These are phyloP conservation scores for Ctenicera cuprea DNA, from an alignment of 2,888 invertebrate species.

Conservation along the genomic window DNA sequence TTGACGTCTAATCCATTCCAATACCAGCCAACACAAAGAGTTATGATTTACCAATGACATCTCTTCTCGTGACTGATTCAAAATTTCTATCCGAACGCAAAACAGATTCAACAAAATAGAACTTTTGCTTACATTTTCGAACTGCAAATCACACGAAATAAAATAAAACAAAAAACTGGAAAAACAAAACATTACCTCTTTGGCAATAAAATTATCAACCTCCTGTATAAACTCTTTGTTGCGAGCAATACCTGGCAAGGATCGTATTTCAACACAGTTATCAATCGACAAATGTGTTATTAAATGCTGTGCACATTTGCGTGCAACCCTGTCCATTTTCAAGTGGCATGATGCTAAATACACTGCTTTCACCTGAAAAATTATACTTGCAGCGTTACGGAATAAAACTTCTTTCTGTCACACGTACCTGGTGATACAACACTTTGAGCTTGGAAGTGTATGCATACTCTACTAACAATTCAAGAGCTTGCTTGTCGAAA, in stretches of 20 bases:
- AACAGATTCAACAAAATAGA: constrained; percentile 80
- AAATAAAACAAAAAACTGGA: constrained; percentile 2
- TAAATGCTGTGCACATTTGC: constrained; percentile 82
- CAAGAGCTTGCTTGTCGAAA: constrained; percentile 81
- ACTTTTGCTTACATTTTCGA: constrained; percentile 79
- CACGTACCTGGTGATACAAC: constrained; percentile 71
- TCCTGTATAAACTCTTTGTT: constrained; percentile 77
- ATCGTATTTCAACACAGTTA: constrained; percentile 77
- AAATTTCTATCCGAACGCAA: constrained; percentile 82
- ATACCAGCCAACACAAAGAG: constrained; percentile 78
- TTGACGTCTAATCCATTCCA: constrained; percentile 78
- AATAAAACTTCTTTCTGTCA: neutral
- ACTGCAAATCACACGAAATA: constrained; percentile 70
- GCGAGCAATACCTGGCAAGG: constrained; percentile 78
- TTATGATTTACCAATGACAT: constrained; percentile 77
- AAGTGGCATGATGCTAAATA: constrained; percentile 87
- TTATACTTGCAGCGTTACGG: neutral
- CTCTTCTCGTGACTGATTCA: constrained; percentile 83
- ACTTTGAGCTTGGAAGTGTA: constrained; percentile 84
- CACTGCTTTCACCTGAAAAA: constrained; percentile 80
- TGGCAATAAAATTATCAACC: constrained; percentile 83
- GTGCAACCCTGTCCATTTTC: constrained; percentile 84
- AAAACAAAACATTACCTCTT: constrained; percentile 74
- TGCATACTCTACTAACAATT: constrained; percentile 86
- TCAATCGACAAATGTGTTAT: constrained; percentile 79